Evolutionary conservation across 1,140 invertebrate genomes (phyloP), one percentile per base, ranked within the genome.

Genomic region (Drosophila sp.): DNA sequence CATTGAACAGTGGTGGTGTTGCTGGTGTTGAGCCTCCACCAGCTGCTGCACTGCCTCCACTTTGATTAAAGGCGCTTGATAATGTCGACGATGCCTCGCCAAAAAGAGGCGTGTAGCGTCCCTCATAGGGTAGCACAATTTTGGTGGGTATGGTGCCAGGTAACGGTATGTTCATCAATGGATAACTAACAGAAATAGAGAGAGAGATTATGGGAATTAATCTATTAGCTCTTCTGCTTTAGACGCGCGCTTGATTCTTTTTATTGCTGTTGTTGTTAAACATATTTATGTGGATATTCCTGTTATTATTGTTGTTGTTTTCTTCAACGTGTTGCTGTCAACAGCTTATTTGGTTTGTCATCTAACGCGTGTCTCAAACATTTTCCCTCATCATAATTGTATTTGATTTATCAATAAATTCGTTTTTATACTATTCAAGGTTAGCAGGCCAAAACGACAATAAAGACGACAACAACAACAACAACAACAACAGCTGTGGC

Each of bases 131-230:
- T n/a, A 92, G 40, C 40, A 92, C 78, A 16, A 92, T 90, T 76
- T 92, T 92, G 8, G 91, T 92, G 14, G 91, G 91, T 66, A 92
- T 92, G 13, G 91, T 92, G 36, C 91, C 91, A 4, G 91, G 91
- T 41, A 92, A 76, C 78, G 87, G 93, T 64, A 91, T 91, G 66
- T 91, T 92, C 25, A 91, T 83, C 27, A 92, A 74, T 51, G 90
- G 91, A 76, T 90, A 92, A 57, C 92, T 92, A 70, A 54, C 34
- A 34, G 29, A 27, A 9, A 91, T 87, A 89, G 76, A 91, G 90
- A 89, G 16, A 40, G 36, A 25, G 48, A 46, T 25, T 57, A 4
- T 11, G 29, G 8, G 29, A 40, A 61, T 50, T 50, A 50, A 50
- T 50, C 46, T 50, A 50, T 50, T 50, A 50, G 27, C 27, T 6